A percentile compares a stretch with the other conserved stretches of the same genome.
These are phyloP conservation scores for Vidua macroura DNA, from an alignment of 2,113 vertebrate species.

Conservation along the genomic window DNA sequence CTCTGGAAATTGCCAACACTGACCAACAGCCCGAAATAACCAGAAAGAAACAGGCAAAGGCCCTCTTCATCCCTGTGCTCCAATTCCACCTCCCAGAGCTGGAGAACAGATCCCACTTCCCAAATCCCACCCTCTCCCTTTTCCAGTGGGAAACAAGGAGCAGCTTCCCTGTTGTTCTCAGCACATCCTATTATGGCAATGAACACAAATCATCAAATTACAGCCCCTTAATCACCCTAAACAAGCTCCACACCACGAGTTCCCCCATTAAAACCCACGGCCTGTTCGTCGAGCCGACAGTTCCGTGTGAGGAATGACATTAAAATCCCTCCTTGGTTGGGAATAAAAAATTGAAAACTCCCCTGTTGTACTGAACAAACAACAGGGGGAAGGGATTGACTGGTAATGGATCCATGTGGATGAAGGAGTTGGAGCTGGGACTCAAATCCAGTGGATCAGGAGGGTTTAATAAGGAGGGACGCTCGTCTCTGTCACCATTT, in stretches of 20 bases:
- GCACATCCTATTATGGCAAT: not conserved
- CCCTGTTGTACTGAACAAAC: not conserved
- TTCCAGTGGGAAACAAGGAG: not conserved
- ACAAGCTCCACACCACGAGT: not conserved
- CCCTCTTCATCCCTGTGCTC: not conserved
- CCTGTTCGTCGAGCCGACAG: not conserved
- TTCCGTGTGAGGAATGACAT: slow-evolving; percentile 2
- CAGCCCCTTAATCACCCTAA: not conserved
- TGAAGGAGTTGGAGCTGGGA: not conserved
- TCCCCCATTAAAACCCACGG: slow-evolving; percentile 33
- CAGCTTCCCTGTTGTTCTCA: not conserved
- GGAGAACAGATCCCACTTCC: not conserved
- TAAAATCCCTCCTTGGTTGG: slow-evolving; percentile 18
- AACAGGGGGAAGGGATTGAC: slow-evolving; percentile 5
- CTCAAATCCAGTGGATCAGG: not conserved
- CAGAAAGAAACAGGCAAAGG: not conserved
- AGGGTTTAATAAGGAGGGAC: not conserved
- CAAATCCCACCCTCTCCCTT: not conserved
- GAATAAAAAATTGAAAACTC: slow-evolving; percentile 20
- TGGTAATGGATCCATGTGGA: not conserved
- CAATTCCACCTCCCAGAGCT: not conserved
- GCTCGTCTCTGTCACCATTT: not conserved
- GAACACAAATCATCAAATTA: slow-evolving; percentile 1
- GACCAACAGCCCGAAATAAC: not conserved
- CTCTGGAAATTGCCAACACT: not conserved